Base-by-base conservation (phyloP, 1,140 invertebrate genomes). In the Holcopasites calliopsidis region DNA sequence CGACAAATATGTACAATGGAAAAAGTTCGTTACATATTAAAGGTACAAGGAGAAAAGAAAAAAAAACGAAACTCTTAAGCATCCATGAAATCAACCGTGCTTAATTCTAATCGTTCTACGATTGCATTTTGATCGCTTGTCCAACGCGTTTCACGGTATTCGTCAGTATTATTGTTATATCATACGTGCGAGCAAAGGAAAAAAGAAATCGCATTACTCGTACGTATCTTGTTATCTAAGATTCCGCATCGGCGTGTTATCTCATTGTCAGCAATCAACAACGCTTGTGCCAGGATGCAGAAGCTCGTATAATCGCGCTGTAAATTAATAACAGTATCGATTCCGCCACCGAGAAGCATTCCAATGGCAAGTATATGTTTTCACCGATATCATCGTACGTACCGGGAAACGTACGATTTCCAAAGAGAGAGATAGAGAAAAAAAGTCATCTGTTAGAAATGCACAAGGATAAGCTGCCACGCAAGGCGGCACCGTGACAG, bases 401-500 rank as follows among this genome's bases (percentile, higher is more conserved):
- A n/a, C n/a, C 3, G 7, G 7, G 4, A 26, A 35, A 26, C 33
- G 21, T 61, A 54, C 54, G 47, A 38, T 66, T n/a, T n/a, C n/a
- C n/a, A n/a, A n/a, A n/a, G n/a, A n/a, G n/a, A n/a, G n/a, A n/a
- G n/a, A n/a, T n/a, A n/a, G n/a, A n/a, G n/a, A n/a, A n/a, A n/a
- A n/a, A 40, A 28, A 18, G 38, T 68, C 31, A 60, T 60, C n/a
- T 60, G 31, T 38, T 54, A 58, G 38, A 55, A 68, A 69, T 68
- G 65, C 54, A 42, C 50, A 44, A 47, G 21, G 44, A 66, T 50
- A 42, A 60, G 33, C 55, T 58, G 58, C 54, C 44, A 60, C 54
- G 42, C 52, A 75, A 69, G 23, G 65, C 42, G 54, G 65, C 52
- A 69, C 52, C 65, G 54, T 75, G 65, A 69, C 65, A 72, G 68